Base-by-base conservation (phyloP, 1,140 invertebrate genomes). In the Rhizoglyphus robini region DNA sequence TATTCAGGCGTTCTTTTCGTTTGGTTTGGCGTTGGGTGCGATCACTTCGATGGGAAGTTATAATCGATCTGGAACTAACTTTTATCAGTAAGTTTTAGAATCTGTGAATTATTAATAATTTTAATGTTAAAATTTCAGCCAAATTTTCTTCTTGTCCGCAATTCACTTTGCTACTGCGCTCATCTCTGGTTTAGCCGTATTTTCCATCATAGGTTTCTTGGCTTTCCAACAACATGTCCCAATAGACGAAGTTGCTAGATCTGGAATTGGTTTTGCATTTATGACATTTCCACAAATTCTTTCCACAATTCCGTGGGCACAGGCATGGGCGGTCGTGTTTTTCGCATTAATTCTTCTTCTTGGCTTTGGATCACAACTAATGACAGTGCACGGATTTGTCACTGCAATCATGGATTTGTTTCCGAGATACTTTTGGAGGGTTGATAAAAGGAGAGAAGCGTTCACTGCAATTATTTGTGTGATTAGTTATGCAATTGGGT, bases 331-430 rank as follows among this genome's bases (percentile, higher is more conserved):
- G 23, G 73, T 82, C 2, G 84, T 87, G 48, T 83, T 83, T 72
- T 83, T 83, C 71, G 73, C 79, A 13, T 83, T 83, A 81, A 81
- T 83, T 72, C 72, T 81, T 1, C 79, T 81, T 38, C 73, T 83
- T 3, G 81, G 82, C 13, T 73, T 83, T 51, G 82, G 81, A 64
- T 81, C 80, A 47, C 79, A 89, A 79, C 88, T 89, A 75, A 86
- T 86, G 64, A 85, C 84, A 1, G 83, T 88, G 31, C 86, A 90
- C 75, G 85, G 85, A 18, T 84, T 88, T 64, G 83, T 85, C 59
- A 86, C 86, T 4, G 81, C 84, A 1, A 80, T 88, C 66, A 80
- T 87, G 3, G 86, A 89, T 71, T 76, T 81, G 61, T 84, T 82
- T 76, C 85, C 86, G 1, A 72, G 79, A 27, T 66, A 71, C 48